A percentile compares a stretch with the other conserved stretches of the same genome.
Conservation (phyloP, 2,113 vertebrate species). For the Pachypanchax playfairii region DNA sequence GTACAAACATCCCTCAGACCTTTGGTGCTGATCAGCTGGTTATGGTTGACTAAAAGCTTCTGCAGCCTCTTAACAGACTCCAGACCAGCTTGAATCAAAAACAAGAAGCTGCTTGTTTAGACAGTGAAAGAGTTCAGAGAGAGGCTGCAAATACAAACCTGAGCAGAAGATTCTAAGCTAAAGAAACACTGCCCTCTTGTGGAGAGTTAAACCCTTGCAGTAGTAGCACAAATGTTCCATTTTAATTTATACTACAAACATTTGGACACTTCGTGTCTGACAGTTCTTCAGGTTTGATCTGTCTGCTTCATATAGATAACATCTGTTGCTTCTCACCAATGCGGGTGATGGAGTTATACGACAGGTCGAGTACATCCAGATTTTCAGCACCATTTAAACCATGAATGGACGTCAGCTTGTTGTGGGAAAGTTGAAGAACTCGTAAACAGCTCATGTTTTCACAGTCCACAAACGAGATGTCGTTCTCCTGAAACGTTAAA, state of each 20-base stretch:
- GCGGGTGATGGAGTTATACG: slow-evolving; percentile 88
- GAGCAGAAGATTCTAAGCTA: not conserved
- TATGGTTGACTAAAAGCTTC: slow-evolving; percentile 86
- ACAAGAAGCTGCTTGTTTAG: not conserved
- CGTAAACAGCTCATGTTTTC: slow-evolving; percentile 83
- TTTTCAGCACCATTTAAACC: slow-evolving; percentile 86
- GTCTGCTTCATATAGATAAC: not conserved
- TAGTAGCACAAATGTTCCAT: too few relatives aligned
- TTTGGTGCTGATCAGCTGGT: slow-evolving; percentile 89
- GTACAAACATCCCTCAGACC: slow-evolving; percentile 83
- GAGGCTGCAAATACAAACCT: not conserved
- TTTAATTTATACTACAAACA: too few relatives aligned
- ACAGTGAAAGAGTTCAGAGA: not conserved
- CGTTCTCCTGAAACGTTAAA: slow-evolving; percentile 83
- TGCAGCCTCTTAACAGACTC: slow-evolving; percentile 86
- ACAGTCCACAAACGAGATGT: slow-evolving; percentile 85
- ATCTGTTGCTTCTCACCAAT: slow-evolving; percentile 82
- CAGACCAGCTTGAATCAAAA: slow-evolving; percentile 81
- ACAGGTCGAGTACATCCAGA: slow-evolving; percentile 86
- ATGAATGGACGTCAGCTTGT: slow-evolving; percentile 86
- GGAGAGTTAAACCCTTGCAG: slow-evolving; percentile 10
- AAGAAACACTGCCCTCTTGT: slow-evolving; percentile 68
- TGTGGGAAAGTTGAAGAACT: slow-evolving; percentile 85
- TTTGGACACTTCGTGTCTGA: not conserved
- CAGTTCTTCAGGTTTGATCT: not conserved